These are phyloP conservation scores for Pachydiplax longipennis DNA, from an alignment of 2,888 invertebrate genomes.

Conservation along the genomic window DNA sequence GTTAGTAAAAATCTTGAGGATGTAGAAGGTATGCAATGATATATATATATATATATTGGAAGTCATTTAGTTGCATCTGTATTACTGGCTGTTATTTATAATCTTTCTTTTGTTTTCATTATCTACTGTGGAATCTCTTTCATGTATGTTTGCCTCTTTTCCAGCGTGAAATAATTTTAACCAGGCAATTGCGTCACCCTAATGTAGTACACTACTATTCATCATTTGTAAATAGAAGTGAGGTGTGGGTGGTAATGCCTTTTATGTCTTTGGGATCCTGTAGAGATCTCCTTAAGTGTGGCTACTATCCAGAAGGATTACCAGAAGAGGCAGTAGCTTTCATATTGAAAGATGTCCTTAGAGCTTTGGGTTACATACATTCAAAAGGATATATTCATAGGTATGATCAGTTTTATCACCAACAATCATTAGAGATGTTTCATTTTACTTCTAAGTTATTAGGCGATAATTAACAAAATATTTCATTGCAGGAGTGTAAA, in stretches of 20 bases:
- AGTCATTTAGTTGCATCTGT: not conserved
- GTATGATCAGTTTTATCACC: slow-evolving; percentile 58
- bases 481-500: slow-evolving; percentile 72
- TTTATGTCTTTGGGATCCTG: slow-evolving; percentile 87
- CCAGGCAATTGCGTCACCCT: slow-evolving; percentile 78
- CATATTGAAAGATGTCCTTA: slow-evolving; percentile 79
- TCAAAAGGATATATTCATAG: slow-evolving; percentile 84
- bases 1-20: no score
- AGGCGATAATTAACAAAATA: not conserved
- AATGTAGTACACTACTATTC: slow-evolving; percentile 79
- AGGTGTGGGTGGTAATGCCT: slow-evolving; percentile 82
- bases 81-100: not conserved
- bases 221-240: slow-evolving; percentile 78
- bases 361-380: slow-evolving; percentile 85
- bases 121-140: not conserved
- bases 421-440: not conserved
- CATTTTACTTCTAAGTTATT: not conserved
- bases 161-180: slow-evolving; percentile 81
- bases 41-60: not conserved
- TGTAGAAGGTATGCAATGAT: no score
- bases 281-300: slow-evolving; percentile 75
- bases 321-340: slow-evolving; percentile 83
- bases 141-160: not conserved
- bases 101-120: no score
- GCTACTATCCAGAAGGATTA: slow-evolving; percentile 78